These are phyloP conservation scores for Platyrinchus mystaceus DNA, from an alignment of 2,797 vertebrate genomes.

Conservation along the genomic window DNA sequence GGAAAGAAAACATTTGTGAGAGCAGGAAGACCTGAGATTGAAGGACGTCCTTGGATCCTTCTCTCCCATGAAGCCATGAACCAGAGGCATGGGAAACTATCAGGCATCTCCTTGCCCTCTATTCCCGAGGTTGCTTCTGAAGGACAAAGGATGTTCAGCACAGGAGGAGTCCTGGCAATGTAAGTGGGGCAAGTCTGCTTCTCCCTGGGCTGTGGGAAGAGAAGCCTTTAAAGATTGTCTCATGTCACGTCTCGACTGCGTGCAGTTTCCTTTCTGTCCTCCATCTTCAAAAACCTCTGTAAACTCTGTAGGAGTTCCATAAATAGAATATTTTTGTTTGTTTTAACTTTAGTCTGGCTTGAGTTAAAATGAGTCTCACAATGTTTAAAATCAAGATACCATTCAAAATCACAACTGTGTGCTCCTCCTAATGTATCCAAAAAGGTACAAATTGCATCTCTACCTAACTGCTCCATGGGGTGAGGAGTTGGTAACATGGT, in stretches of 20 bases:
- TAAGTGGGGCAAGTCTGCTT: background rate
- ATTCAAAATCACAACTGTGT: background rate
- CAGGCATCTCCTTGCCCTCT: accelerated
- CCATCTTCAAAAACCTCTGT: background rate
- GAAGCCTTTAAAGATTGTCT: background rate
- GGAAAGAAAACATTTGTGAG: background rate
- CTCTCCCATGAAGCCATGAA: background rate
- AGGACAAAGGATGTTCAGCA: background rate
- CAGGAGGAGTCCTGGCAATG: accelerated
- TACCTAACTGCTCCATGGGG: background rate
- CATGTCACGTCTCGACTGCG: background rate
- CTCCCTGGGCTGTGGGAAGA: background rate
- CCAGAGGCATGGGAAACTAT: background rate
- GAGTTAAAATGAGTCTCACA: background rate
- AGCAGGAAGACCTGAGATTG: background rate
- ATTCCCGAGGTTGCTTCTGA: accelerated
- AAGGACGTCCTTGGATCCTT: background rate
- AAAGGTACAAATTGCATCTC: background rate
- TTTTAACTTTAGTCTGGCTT: background rate
- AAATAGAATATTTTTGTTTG: background rate
- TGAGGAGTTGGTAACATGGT: accelerated
- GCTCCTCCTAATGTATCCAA: background rate
- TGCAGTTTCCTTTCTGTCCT: background rate
- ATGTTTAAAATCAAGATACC: background rate
- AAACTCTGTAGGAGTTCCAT: background rate